Conservation (phyloP, 2,113 vertebrate species). For the Genyomyrus donnyi region DNA sequence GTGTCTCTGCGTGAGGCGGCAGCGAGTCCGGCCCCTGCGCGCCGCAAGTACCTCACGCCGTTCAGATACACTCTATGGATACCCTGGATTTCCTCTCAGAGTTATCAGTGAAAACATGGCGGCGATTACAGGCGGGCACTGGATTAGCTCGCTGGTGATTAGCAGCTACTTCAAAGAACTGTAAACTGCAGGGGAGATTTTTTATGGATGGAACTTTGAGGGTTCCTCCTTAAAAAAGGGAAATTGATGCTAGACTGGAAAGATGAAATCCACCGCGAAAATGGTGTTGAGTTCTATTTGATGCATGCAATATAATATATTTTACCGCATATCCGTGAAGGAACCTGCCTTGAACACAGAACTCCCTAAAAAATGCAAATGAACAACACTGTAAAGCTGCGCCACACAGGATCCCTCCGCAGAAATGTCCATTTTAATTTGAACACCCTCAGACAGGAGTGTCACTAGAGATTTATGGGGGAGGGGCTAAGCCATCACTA, state of each 20-base stretch:
- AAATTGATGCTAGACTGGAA: not conserved
- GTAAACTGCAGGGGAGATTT: not conserved
- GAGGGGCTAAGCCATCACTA: not conserved
- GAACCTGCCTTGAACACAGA: not conserved
- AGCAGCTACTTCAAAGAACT: not conserved
- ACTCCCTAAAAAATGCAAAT: not conserved
- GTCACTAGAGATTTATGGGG: not conserved
- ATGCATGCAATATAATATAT: not conserved
- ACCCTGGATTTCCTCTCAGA: not conserved
- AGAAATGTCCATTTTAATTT: not conserved
- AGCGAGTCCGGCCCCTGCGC: not conserved
- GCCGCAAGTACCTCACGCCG: not conserved
- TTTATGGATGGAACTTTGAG: not conserved
- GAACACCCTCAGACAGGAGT: not conserved
- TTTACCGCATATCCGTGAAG: not conserved
- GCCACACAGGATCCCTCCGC: not conserved
- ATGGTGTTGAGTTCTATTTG: not conserved
- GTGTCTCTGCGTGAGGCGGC: slow-evolving; percentile 12
- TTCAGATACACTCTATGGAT: not conserved
- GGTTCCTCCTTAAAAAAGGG: not conserved
- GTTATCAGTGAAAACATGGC: not conserved
- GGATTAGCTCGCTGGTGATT: not conserved
- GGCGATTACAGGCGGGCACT: not conserved
- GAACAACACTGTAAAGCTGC: not conserved
- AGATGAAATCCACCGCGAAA: not conserved